A percentile compares a stretch with the other conserved stretches of the same genome.
Conservation (phyloP, 2,797 vertebrate species). For the Psittacula derbiana region DNA sequence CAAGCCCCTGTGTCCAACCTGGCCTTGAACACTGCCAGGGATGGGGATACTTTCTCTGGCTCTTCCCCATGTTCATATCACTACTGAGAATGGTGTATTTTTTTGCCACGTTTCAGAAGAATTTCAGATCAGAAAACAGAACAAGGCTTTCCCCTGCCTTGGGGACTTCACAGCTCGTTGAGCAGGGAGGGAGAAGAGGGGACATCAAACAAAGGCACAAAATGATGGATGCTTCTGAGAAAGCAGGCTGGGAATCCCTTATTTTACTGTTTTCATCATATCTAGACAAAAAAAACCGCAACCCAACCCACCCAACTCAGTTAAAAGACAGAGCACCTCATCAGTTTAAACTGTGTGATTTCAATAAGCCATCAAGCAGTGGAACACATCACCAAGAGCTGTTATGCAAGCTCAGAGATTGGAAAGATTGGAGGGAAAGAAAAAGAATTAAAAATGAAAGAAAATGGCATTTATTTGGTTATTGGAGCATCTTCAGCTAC, state of each 20-base stretch:
- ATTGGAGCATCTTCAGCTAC: not conserved
- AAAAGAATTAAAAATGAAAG: not conserved
- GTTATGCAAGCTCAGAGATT: constrained; percentile 7
- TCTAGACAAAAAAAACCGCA: not conserved
- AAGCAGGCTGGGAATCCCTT: constrained; percentile 6
- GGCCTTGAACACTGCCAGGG: not conserved
- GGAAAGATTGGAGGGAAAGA: not conserved
- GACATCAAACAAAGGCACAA: not conserved
- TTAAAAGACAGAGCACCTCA: constrained; percentile 42
- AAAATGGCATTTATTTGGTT: constrained; percentile 15
- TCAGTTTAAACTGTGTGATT: constrained; percentile 15
- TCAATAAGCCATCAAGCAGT: constrained; percentile 27
- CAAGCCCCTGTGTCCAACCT: not conserved
- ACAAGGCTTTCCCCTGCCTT: not conserved
- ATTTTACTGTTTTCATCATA: not conserved
- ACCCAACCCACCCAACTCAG: not conserved
- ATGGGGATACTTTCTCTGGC: not conserved
- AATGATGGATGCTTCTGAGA: not conserved
- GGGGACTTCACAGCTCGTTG: not conserved
- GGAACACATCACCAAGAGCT: constrained; percentile 11
- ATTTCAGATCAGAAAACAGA: not conserved
- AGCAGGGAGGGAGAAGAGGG: not conserved
- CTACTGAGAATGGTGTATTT: not conserved
- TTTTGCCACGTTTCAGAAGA: not conserved
- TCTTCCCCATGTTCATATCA: not conserved